Base-by-base conservation (phyloP, 2,888 invertebrate species). In the Mesochorus sp. region DNA sequence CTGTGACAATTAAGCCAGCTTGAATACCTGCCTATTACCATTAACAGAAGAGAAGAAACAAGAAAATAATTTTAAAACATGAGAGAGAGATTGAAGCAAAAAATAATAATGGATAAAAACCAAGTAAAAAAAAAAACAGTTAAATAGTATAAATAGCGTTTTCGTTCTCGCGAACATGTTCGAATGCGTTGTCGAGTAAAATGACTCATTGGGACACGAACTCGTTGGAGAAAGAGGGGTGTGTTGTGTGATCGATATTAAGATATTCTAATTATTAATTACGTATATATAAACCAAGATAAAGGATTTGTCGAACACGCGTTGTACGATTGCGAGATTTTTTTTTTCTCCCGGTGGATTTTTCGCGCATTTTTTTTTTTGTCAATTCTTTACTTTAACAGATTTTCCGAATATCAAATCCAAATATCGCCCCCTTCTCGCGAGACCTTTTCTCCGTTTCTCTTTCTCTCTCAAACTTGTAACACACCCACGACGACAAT, bases 1-100 rank as follows among this genome's bases (percentile, higher is more conserved):
- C 88, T 88, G 88, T 86, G 85, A 88, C 85, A 85, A 86, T 83
- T 86, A 87, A 90, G 90, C 88, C 90, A 90, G 90, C 90, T 90
- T 90, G 86, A 80, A 90, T 90, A 89, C 88, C 91, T 91, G 90
- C 90, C 89, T 89, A 88, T 75, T 81, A 80, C n/a, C 74, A 79
- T 75, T 80, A 77, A 76, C 76, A 72, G 53, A 62, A 62, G 59
- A 74, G 28, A 44, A 21, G 44, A 61, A 61, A 64, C 14, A 28
- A 26, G 4, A 37, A 70, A 70, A 47, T n/a, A n/a, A n/a, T n/a
- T n/a, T n/a, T n/a, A n/a, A 67, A 61, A 55, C 19, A 72, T 12
- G n/a, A 55, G 34, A 21, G 17, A 12, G 59, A 57, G 17, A 47
- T 57, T 21, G 21, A 47, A 12, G 37, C 37, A 66, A 24, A 67